Evolutionary conservation across 2,113 vertebrate genomes (phyloP), one percentile per base, ranked within the genome.

Genomic region (Gorsachius goisagi): DNA sequence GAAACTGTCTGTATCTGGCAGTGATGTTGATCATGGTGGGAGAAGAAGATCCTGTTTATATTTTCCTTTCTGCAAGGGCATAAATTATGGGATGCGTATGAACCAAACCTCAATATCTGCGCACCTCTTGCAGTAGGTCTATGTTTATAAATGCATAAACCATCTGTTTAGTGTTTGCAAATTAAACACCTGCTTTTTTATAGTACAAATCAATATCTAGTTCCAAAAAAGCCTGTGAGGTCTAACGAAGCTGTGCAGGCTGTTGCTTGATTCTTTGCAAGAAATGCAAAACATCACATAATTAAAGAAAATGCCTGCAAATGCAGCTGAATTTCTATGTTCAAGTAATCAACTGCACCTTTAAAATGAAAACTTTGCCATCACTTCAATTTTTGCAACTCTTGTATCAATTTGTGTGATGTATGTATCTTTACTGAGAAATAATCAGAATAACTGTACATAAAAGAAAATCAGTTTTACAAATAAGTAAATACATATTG

Each of bases 41-140:
- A 93, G 86, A 90, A 94, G 68, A 87, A 90, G 94, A 94, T 95
- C 77, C 58, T 93, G 85, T 90, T 97, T 90, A 88, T 88, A 56
- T 88, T 66, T 90, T 92, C 39, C 27, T 91, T 88, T 45, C 26
- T 85, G 22, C 60, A 85, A 82, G n/a, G 55, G 35, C 18, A 53
- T 89, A 95, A 94, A 86, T 93, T 84, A 75, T 11, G 58, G 35
- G n/a, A 69, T 84, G 60, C 49, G 30, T 69, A 82, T 1, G 23
- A 89, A 55, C 23, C n/a, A 95, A 95, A 84, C 33, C 23, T 93
- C 58, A 53, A 33, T 63, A 83, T 89, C 68, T 93, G 59, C 0
- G 0, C 66, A 85, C 18, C 35, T 95, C 81, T 88, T 83, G 81
- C 49, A 93, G 86, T 52, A 91, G 47, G 16, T 85, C 78, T 86